Base-by-base conservation (phyloP, 2,797 vertebrate genomes). In the Stomatorhinus walkeri region DNA sequence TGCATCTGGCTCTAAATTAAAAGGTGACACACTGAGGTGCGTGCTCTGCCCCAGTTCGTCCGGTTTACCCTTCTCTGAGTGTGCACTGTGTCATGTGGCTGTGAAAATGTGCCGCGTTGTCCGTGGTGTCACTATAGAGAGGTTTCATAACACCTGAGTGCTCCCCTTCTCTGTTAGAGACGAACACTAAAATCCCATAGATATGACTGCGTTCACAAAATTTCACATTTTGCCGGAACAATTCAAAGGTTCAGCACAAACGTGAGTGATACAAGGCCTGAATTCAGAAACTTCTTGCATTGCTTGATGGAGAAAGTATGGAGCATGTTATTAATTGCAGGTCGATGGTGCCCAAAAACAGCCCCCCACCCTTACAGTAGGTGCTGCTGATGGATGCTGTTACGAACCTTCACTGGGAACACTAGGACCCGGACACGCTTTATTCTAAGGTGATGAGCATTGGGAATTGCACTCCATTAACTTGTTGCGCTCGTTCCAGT, bases 401-500 rank as follows among this genome's bases (percentile, higher is more conserved):
- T n/a, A n/a, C n/a, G n/a, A n/a, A n/a, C 79, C 89, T 81, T 89
- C 86, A 90, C 64, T 59, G 87, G 87, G 91, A 79, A 87, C 90
- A 90, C 91, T 91, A 90, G 87, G 81, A n/a, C 54, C 16, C 19
- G 3, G 56, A 61, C 56, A 43, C 36, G 1, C 36, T 3, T 24
- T 54, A 12, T 46, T 91, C 88, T 89, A 87, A 88, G 91, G 89
- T 91, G 92, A 92, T 89, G 92, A 90, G 92, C 91, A 88, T 86
- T 91, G 90, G 92, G 91, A 90, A 91, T 88, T 85, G 52, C 91
- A 91, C 91, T 93, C 92, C 92, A 91, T 92, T 93, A 92, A 87
- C 91, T 90, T 87, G 91, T 87, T 89, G 91, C 90, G 90, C 92
- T 92, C 89, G 85, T 68, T 90, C 87, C 90, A 84, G 87, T 56